Conservation (phyloP, 2,113 vertebrate genomes). For the Proterorhinus semilunaris region DNA sequence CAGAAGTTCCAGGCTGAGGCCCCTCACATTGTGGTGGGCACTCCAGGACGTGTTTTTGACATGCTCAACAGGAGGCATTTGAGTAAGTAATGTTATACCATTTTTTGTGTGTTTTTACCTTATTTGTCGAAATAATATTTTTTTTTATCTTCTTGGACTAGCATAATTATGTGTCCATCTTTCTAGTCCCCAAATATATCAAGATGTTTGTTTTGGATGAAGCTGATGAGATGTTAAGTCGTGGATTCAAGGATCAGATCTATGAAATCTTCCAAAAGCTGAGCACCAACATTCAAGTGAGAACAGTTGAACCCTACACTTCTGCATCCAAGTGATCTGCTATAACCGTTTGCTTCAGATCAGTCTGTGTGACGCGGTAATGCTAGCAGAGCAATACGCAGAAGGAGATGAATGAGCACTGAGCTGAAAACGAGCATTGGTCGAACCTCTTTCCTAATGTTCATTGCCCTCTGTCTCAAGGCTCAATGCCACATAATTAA, state of each 20-base stretch:
- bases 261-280: slow-evolving; percentile 99
- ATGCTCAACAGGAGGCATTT: slow-evolving; percentile 68
- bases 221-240: slow-evolving; percentile 98
- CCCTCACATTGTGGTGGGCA: slow-evolving; percentile 72
- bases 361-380: slow-evolving; percentile 62
- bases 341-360: slow-evolving; percentile 69
- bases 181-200: slow-evolving; percentile 90
- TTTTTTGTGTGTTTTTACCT: background rate
- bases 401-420: slow-evolving; percentile 68
- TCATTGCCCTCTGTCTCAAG: slow-evolving; percentile 70
- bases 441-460: slow-evolving; percentile 82
- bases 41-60: slow-evolving; percentile 69
- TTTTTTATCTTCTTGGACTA: too few relatives aligned
- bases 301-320: slow-evolving; percentile 24
- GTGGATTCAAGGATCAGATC: slow-evolving; percentile 99
- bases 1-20: slow-evolving; percentile 61
- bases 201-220: slow-evolving; percentile 99
- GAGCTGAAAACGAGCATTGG: slow-evolving; percentile 63
- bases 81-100: slow-evolving; percentile 38
- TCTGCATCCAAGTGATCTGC: slow-evolving; percentile 72
- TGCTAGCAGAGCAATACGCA: slow-evolving; percentile 68
- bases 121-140: too few relatives aligned
- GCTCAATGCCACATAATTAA: slow-evolving; percentile 62
- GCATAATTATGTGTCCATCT: background rate
- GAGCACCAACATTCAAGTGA: slow-evolving; percentile 96